These are phyloP conservation scores for Xiphorhynchus elegans DNA, from an alignment of 2,113 vertebrate species.

Conservation along the genomic window DNA sequence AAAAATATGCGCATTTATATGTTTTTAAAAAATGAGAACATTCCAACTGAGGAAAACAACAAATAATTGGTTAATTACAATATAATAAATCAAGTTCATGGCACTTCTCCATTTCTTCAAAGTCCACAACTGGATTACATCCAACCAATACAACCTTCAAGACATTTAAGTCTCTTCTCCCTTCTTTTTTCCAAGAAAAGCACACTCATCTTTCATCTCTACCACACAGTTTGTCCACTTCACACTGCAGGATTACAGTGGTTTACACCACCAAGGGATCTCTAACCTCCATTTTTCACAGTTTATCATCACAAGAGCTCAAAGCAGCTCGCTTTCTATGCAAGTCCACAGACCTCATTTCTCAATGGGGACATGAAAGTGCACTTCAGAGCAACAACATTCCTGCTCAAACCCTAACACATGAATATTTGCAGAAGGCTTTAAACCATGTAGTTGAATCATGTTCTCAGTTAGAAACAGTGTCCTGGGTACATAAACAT, in stretches of 20 bases:
- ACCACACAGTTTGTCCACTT: not conserved
- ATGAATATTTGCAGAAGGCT: not conserved
- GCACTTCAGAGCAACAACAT: not conserved
- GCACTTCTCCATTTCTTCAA: not conserved
- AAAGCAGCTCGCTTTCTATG: accelerated
- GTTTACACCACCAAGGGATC: not conserved
- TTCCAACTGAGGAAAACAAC: not conserved
- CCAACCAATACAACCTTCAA: not conserved
- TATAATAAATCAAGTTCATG: not conserved
- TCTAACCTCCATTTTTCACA: not conserved
- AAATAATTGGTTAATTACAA: not conserved
- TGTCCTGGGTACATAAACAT: not conserved
- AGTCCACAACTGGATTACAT: accelerated
- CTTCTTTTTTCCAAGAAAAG: not conserved
- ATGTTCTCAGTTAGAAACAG: not conserved
- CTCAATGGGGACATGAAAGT: not conserved
- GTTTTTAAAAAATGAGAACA: not conserved
- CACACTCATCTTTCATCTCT: not conserved
- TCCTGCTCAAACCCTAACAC: not conserved
- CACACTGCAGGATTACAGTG: not conserved
- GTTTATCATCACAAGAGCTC: not conserved
- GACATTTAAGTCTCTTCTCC: not conserved
- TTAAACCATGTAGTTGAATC: not conserved
- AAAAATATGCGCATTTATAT: not conserved
- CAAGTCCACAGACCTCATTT: not conserved